Evolutionary conservation across 1,140 invertebrate species (phyloP).

Genomic region (Hetaerina americana): DNA sequence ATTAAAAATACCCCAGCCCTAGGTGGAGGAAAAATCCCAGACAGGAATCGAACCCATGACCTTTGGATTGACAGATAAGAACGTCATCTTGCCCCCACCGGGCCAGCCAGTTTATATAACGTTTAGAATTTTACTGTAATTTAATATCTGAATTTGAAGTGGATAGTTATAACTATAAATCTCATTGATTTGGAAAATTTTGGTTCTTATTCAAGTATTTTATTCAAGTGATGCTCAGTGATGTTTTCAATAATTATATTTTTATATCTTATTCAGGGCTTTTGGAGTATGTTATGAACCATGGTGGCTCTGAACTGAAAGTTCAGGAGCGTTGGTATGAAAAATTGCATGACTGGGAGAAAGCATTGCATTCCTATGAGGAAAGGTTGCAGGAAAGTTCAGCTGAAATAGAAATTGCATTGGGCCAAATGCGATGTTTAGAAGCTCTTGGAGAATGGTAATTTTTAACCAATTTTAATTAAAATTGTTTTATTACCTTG

Average conservation of each 20-base stretch:
- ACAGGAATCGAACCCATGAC: too few relatives aligned
- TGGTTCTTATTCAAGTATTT: not conserved
- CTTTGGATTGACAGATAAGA: too few relatives aligned
- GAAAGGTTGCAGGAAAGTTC: slow-evolving; percentile 45
- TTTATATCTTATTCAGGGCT: slow-evolving; percentile 33
- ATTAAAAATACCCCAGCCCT: too few relatives aligned
- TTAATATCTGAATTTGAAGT: too few relatives aligned
- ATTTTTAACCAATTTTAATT: too few relatives aligned
- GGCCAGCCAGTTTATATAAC: too few relatives aligned
- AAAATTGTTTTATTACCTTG: too few relatives aligned
- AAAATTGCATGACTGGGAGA: slow-evolving; percentile 97
- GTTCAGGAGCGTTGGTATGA: slow-evolving; percentile 97
- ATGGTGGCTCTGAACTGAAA: slow-evolving; percentile 53
- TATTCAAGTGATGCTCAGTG: not conserved
- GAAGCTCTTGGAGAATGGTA: slow-evolving; percentile 97
- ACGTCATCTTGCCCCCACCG: too few relatives aligned
- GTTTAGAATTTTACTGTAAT: too few relatives aligned
- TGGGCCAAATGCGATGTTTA: slow-evolving; percentile 92
- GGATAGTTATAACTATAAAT: too few relatives aligned
- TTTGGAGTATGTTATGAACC: slow-evolving; percentile 78
- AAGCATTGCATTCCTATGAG: slow-evolving; percentile 78
- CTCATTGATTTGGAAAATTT: not conserved
- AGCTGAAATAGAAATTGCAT: slow-evolving; percentile 61
- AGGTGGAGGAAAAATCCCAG: too few relatives aligned
- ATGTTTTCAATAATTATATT: not conserved